Conservation (phyloP, 2,888 invertebrate genomes). For the Agrotis puta region DNA sequence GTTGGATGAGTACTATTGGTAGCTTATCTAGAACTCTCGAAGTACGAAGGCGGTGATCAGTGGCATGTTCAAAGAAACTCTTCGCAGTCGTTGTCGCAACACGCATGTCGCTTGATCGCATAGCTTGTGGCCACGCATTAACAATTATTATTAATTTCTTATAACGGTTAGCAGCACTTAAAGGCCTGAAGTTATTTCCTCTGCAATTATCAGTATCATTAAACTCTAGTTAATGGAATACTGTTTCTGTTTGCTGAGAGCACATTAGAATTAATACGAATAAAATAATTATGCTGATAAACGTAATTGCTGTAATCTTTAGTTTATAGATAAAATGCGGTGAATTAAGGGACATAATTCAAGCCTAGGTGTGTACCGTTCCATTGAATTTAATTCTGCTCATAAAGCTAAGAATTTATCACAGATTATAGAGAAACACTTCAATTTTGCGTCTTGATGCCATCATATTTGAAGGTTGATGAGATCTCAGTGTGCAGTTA, state of each 20-base stretch:
- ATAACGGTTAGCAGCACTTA: constrained; percentile 44
- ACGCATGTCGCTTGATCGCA: no score
- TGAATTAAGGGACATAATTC: not conserved
- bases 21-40: no score
- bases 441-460: no score
- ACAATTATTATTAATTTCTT: constrained; percentile 35
- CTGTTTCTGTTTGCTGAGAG: constrained; percentile 9
- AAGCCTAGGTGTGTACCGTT: not conserved
- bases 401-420: no score
- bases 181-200: constrained; percentile 39
- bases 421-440: no score
- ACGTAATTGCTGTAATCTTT: constrained; percentile 15
- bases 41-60: no score
- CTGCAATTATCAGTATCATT: constrained; percentile 44
- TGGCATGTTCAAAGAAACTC: no score
- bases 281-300: constrained; percentile 33
- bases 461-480: no score
- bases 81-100: no score
- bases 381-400: not conserved
- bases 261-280: constrained; percentile 20
- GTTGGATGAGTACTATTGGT: no score
- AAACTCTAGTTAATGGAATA: constrained; percentile 17
- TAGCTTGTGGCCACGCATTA: not conserved
- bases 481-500: no score
- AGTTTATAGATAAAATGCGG: constrained; percentile 1